Base-by-base conservation (phyloP, 2,888 invertebrate genomes). In the Diabrotica balteata region DNA sequence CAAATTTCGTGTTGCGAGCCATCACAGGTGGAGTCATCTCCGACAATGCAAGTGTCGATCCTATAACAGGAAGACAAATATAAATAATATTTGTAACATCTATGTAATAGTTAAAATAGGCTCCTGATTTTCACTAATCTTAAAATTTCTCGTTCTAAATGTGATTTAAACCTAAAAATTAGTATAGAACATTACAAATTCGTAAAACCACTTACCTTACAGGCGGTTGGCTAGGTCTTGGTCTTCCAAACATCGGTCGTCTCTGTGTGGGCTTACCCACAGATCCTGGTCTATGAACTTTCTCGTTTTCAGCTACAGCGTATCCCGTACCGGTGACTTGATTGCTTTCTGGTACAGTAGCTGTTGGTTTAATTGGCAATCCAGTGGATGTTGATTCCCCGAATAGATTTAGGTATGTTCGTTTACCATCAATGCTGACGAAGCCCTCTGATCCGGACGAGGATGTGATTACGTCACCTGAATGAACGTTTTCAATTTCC, bases 1-100 rank as follows among this genome's bases (percentile, higher is more conserved):
- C 96, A 96, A 61, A 91, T 90, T 81, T 96, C 96, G 78, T 94
- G 93, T 80, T 95, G 93, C 0, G 93, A 91, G 64, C 90, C 89
- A 79, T 96, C 95, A 76, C 96, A 96, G 0, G 96, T 96, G 0
- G 93, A 91, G 76, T 95, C 94, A 76, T 96, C 96, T 0, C 96
- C 96, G 0, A 96, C 96, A 22, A 96, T 96, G 78, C 96, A 96
- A 0, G 96, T 96, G 81, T 96, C 96, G 70, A 96, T 96, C 75
- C 96, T 80, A 63, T 52, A 80, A 79, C 53, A 55, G 0, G 65
- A 65, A 22, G 7, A 44, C 6, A 42, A 49, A n/a, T 49, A 45
- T 10, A 9, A 10, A 4, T 7, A 57, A 49, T 17, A 42, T 47
- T 59, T 59, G 10, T 45, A 61, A 50, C 4, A 9, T 5, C 10